These are phyloP conservation scores for Rhea pennata DNA, from an alignment of 2,113 vertebrate genomes.

Conservation along the genomic window DNA sequence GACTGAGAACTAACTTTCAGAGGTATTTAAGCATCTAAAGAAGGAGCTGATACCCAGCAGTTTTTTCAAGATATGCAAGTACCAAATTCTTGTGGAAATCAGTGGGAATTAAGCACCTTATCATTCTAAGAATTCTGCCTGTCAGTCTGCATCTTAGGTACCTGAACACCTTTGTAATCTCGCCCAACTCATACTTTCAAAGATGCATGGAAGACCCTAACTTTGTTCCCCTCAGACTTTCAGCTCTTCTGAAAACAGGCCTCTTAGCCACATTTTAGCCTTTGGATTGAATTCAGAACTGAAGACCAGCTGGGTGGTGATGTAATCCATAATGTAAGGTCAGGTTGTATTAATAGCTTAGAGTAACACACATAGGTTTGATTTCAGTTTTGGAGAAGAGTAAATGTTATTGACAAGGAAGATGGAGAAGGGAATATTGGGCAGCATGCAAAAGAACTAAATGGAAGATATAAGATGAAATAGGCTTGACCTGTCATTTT, in stretches of 20 bases:
- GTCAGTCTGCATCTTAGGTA: not conserved
- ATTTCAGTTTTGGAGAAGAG: not conserved
- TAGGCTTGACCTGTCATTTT: not conserved
- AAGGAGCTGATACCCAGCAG: not conserved
- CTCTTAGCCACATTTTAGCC: not conserved
- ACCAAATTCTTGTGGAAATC: not conserved
- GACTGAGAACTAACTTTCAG: not conserved
- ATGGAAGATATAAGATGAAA: not conserved
- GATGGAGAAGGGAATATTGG: not conserved
- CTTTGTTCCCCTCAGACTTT: not conserved
- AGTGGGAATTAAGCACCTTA: not conserved
- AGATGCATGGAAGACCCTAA: not conserved
- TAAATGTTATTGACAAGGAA: not conserved
- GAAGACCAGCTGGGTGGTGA: not conserved
- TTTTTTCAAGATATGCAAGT: not conserved
- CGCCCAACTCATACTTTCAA: not conserved
- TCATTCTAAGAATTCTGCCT: not conserved
- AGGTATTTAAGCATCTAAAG: not conserved
- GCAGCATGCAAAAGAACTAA: not conserved
- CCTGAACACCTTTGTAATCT: not conserved
- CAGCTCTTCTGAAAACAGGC: not conserved
- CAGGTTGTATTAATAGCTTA: not conserved
- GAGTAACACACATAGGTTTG: not conserved
- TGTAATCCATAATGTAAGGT: not conserved
- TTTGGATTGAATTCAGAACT: not conserved